Base-by-base conservation (phyloP, 2,888 invertebrate genomes). In the Acanthoscelides obtectus region DNA sequence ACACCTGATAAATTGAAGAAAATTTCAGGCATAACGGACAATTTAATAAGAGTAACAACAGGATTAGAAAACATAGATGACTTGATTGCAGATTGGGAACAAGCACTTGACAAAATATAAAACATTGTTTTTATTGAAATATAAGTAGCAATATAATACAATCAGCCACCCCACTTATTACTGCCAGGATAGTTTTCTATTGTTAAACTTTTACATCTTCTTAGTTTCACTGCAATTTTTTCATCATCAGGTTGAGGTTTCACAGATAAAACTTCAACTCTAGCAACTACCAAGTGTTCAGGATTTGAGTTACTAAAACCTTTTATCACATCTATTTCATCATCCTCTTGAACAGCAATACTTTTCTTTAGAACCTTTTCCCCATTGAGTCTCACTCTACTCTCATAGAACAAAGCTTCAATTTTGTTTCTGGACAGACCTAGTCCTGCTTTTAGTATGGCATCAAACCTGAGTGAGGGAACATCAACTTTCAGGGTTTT, bases 331-430 rank as follows among this genome's bases (percentile, higher is more conserved):
- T 96, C 96, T 74, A 95, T 87, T 86, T 94, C 94, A 86, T 94
- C 94, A 17, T 92, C 93, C 73, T 79, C 80, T 66, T 77, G 86
- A 84, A 94, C 92, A 79, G 87, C 84, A 20, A 84, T 82, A 84
- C 94, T 93, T 85, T 96, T 96, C 84, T 96, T 96, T 64, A 87
- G 75, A 0, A 94, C 84, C 82, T 93, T 94, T 76, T 89, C 87
- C 5, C 94, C 95, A 86, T 96, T 96, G 0, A 94, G 83, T 80
- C 94, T 89, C 74, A 96, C 89, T 87, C 90, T 93, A 81, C 92
- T 93, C 76, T 93, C 92, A 86, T 94, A 95, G 83, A 96, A 94
- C 69, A 91, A 85, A 70, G 89, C 88, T 82, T 95, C 95, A 66
- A 94, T 87, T 90, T 94, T 95, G 82, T 92, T 93, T 82, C 94